Conservation (phyloP, 2,797 vertebrate species). For the Euthynnus affinis region DNA sequence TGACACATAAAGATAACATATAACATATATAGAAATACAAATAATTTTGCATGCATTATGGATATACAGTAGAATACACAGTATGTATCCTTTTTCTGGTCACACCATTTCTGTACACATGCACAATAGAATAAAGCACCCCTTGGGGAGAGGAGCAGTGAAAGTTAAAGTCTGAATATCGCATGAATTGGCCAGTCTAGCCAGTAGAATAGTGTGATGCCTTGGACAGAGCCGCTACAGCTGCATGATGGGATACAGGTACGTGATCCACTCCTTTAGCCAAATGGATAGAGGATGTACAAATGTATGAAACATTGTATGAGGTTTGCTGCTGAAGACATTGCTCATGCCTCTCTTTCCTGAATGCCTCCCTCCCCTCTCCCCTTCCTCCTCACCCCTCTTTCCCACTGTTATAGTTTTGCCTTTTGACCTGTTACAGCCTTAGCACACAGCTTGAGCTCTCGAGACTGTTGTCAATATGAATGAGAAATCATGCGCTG, state of each 20-base stretch:
- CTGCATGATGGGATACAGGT: conserved; percentile 90
- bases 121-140: conserved; percentile 45
- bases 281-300: conserved; percentile 80
- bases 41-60: no score
- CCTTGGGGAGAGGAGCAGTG: conserved; percentile 75
- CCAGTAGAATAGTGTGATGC: conserved; percentile 81
- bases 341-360: conserved; percentile 82
- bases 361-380: conserved; percentile 77
- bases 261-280: conserved; percentile 86
- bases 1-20: background rate
- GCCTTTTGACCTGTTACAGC: conserved; percentile 85
- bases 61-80: no score
- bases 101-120: background rate
- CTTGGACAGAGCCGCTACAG: conserved; percentile 79
- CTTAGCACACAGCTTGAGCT: conserved; percentile 87
- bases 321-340: conserved; percentile 86
- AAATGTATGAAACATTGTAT: conserved; percentile 81
- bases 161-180: conserved; percentile 71
- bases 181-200: conserved; percentile 74
- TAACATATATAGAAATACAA: background rate
- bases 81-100: background rate
- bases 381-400: conserved; percentile 67
- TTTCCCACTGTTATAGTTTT: conserved; percentile 81
- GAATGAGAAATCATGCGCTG: background rate
- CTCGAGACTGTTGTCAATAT: conserved; percentile 43